phyloP scores from a whole-genome alignment of 2,797 vertebrate species.

The Xyrichtys novacula region DNA sequence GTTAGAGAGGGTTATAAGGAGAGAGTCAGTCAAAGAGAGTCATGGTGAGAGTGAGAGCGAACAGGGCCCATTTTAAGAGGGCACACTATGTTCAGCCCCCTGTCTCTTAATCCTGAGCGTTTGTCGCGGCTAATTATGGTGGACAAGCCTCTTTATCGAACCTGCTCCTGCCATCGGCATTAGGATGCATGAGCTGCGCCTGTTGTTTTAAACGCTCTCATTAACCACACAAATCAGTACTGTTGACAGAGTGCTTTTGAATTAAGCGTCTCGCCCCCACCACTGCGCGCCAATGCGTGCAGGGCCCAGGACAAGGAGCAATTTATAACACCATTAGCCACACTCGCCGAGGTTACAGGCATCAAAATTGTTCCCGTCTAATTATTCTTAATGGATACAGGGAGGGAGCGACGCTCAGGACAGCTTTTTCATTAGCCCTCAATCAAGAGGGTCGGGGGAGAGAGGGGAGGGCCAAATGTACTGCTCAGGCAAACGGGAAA shows the following conservation, averaged over 20 bases:
- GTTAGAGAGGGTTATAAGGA: slow-evolving; percentile 36
- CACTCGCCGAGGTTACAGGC: slow-evolving; percentile 99
- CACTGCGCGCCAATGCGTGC: slow-evolving; percentile 78
- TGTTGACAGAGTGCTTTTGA: slow-evolving; percentile 99
- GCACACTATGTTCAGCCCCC: slow-evolving; percentile 63
- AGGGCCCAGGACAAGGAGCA: slow-evolving; percentile 99
- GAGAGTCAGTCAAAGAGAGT: slow-evolving; percentile 48
- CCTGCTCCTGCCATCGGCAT: slow-evolving; percentile 97
- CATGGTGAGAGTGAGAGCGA: slow-evolving; percentile 49
- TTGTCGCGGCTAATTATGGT: slow-evolving; percentile 98
- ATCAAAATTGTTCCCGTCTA: slow-evolving; percentile 99
- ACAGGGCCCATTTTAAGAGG: slow-evolving; percentile 72
- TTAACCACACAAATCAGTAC: slow-evolving; percentile 99
- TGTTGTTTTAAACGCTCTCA: slow-evolving; percentile 99
- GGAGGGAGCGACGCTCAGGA: slow-evolving; percentile 98
- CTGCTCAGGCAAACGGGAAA: slow-evolving; percentile 90
- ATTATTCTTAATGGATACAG: slow-evolving; percentile 99
- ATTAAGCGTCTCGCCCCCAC: slow-evolving; percentile 96
- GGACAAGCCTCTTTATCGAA: slow-evolving; percentile 99
- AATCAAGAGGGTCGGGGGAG: slow-evolving; percentile 94
- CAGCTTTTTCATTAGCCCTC: slow-evolving; percentile 99
- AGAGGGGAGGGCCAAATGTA: slow-evolving; percentile 92
- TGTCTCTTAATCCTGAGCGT: slow-evolving; percentile 89
- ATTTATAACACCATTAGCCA: slow-evolving; percentile 99
- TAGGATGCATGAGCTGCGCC: slow-evolving; percentile 98